Base-by-base conservation (phyloP, 1,140 invertebrate species). In the Paramacrobiotus metropolitanus region DNA sequence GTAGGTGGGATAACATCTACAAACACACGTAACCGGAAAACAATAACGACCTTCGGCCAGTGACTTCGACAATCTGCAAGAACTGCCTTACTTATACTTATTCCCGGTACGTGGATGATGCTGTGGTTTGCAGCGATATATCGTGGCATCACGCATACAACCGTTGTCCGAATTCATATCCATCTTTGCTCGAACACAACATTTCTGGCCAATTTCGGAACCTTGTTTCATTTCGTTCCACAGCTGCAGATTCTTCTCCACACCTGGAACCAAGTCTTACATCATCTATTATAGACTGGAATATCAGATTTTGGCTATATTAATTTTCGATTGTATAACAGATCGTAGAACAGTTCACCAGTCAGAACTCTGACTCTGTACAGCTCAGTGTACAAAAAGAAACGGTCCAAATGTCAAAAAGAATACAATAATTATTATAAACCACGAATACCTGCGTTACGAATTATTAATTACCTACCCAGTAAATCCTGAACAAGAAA, bases 71-170 rank as follows among this genome's bases (percentile, higher is more conserved):
- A 30, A 28, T 64, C 20, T 44, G 20, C 20, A 55, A 64, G 60
- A 40, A 62, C 24, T n/a, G 65, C 71, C 78, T 71, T 76, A 91
- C 88, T 95, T 96, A 75, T 97, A 99, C 77, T 94, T 91, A 29
- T 77, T 81, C 61, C 89, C 90, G 45, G 92, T 97, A 31, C 84
- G 76, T 1, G 92, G 85, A 80, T 99, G 95, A 9, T 80, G 74
- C 72, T 97, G 91, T 64, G 81, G 81, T 73, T 99, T 99, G 74
- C 93, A 99, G n/a, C 95, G 78, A 72, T 97, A 99, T 66, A 99
- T 94, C 3, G 93, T 96, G n/a, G 95, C 95, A 78, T 99, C 95
- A 44, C 95, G 77, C 80, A 99, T 77, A 69, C 92, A 97, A 0
- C 95, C 95, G 75, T 98, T 99, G 28, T 82, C 75, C 0, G 90